Evolutionary conservation across 1,140 invertebrate species (phyloP).

Genomic region (Musca vetustissima): DNA sequence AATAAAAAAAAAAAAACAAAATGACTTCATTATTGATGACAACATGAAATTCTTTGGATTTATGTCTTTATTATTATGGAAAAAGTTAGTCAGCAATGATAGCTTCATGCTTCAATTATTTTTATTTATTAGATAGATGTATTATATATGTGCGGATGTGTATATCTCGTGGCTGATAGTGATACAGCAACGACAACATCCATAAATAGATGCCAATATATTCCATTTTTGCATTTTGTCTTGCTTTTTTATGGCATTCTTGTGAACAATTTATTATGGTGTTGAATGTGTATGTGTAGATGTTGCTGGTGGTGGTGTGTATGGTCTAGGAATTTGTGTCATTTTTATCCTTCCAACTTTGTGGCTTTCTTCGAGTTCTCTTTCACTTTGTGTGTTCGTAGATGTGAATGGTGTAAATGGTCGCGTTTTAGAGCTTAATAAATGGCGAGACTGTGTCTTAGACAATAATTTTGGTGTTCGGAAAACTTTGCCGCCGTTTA

Average conservation of each 20-base stretch:
- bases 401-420: not conserved
- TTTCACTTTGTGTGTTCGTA: not conserved
- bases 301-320: too few species aligned
- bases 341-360: not conserved
- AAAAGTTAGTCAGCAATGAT: too few species aligned
- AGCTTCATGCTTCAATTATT: too few species aligned
- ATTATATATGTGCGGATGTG: not conserved
- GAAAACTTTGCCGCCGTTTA: slow-evolving; percentile 13
- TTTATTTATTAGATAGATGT: too few species aligned
- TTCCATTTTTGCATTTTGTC: slow-evolving; percentile 9
- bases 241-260: slow-evolving; percentile 3
- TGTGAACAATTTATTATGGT: not conserved
- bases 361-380: too few species aligned
- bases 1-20: too few species aligned
- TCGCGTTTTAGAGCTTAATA: slow-evolving; percentile 16
- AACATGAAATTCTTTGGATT: too few species aligned
- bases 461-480: not conserved
- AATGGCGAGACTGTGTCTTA: slow-evolving; percentile 13
- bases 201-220: slow-evolving; percentile 10
- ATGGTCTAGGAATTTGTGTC: not conserved
- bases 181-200: not conserved
- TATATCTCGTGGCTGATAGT: too few species aligned
- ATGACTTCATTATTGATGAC: too few species aligned
- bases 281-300: not conserved
- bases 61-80: too few species aligned